A percentile compares a stretch with the other conserved stretches of the same genome.
phyloP scores from a whole-genome alignment of 1,140 invertebrate genomes.

The Babylonia areolata region DNA sequence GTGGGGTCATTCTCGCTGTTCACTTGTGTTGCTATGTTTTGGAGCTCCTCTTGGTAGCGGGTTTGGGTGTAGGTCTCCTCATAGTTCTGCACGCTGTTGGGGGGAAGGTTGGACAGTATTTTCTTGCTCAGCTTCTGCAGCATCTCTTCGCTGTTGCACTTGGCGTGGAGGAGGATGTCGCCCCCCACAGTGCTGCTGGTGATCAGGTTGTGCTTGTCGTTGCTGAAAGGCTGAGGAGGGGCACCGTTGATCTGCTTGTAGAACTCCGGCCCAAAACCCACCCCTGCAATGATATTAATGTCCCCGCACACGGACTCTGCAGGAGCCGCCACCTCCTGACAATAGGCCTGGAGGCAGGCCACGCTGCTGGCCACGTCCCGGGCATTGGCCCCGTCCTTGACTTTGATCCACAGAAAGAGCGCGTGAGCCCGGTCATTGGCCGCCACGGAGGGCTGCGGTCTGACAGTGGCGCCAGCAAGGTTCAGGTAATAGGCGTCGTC shows the following conservation, averaged over 20 bases:
- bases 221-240: neutral
- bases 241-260: neutral
- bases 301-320: neutral
- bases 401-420: constrained; percentile 7
- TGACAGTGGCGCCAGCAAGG: neutral
- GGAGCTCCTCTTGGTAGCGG: neutral
- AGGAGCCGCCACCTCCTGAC: neutral
- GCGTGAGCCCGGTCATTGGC: neutral
- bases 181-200: neutral
- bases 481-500: neutral
- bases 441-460: neutral
- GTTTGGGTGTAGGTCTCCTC: neutral
- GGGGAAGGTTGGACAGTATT: neutral
- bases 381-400: neutral
- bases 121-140: neutral
- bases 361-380: neutral
- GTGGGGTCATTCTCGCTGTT: neutral
- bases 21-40: too few relatives aligned
- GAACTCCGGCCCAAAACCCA: constrained; percentile 23
- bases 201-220: constrained; percentile 14
- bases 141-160: neutral
- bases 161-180: constrained; percentile 21
- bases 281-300: neutral
- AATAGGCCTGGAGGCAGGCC: neutral
- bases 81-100: neutral